Conservation (phyloP, 2,113 vertebrate genomes). For the Cololabis saira region DNA sequence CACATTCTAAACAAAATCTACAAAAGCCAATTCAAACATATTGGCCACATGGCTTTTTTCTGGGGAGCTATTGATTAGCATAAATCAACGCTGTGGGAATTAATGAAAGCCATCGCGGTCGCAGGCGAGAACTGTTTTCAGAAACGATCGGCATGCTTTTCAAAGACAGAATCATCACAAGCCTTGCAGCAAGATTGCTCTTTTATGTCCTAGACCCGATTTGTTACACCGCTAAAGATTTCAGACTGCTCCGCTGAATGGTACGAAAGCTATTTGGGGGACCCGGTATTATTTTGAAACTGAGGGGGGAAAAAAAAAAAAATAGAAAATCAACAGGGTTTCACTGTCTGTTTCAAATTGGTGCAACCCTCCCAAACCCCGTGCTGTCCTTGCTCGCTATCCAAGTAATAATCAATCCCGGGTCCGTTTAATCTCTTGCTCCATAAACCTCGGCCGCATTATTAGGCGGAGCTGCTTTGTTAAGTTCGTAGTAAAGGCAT, state of each 20-base stretch:
- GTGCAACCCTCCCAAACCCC: slow-evolving; percentile 66
- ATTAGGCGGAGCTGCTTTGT: slow-evolving; percentile 54
- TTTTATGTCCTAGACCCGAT: slow-evolving; percentile 16
- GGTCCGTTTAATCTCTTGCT: slow-evolving; percentile 62
- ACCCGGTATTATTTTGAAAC: slow-evolving; percentile 23
- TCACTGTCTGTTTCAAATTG: slow-evolving; percentile 69
- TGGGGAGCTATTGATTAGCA: slow-evolving; percentile 61
- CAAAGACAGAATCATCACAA: no score
- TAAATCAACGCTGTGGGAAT: slow-evolving; percentile 55
- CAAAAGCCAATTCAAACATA: slow-evolving; percentile 71
- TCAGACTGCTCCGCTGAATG: slow-evolving; percentile 25
- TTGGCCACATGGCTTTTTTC: slow-evolving; percentile 61
- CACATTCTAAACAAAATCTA: slow-evolving; percentile 77
- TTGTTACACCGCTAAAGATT: slow-evolving; percentile 24
- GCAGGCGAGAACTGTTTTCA: not conserved
- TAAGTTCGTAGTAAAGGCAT: slow-evolving; percentile 56
- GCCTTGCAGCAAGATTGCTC: no score
- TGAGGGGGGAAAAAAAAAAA: no score
- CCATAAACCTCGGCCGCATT: slow-evolving; percentile 59
- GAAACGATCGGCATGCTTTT: no score
- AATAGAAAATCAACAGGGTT: slow-evolving; percentile 31
- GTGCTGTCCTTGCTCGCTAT: slow-evolving; percentile 64
- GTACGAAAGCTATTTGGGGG: slow-evolving; percentile 42
- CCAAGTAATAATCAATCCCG: slow-evolving; percentile 78
- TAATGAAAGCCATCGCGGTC: slow-evolving; percentile 53